Percentiles rank a stretch among this genome's conserved stretches.
Conservation (phyloP, 2,113 vertebrate genomes). For the Sylvicapra grimmia region DNA sequence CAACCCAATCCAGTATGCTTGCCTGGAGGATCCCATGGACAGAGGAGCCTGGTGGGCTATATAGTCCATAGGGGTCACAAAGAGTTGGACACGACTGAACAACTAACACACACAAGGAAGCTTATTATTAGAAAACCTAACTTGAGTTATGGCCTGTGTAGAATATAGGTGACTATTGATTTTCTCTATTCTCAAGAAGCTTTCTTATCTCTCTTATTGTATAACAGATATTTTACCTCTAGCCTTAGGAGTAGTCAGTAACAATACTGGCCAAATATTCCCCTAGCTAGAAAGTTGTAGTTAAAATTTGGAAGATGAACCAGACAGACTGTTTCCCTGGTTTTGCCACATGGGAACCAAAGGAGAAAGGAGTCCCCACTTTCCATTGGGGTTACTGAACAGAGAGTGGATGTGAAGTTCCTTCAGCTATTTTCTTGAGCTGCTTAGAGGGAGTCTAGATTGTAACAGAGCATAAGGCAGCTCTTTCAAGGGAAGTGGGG, state of each 20-base stretch:
- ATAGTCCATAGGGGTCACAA: neutral
- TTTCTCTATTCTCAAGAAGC: neutral
- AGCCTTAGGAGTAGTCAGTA: neutral
- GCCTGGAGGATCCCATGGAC: neutral
- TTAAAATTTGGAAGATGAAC: neutral
- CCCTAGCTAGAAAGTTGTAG: neutral
- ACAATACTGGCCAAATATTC: neutral
- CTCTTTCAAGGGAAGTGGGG: neutral
- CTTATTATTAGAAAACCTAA: neutral
- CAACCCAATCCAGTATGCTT: neutral
- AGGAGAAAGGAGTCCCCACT: neutral
- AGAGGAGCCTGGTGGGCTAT: neutral
- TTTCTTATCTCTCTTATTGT: neutral
- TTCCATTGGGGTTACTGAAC: neutral
- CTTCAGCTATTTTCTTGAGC: neutral
- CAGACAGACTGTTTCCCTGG: neutral
- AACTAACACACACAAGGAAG: neutral
- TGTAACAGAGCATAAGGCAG: neutral
- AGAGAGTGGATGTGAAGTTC: neutral
- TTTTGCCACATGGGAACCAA: neutral
- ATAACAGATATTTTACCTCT: neutral
- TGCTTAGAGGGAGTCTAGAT: neutral
- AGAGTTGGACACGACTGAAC: neutral
- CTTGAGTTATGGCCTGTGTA: neutral
- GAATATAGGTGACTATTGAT: neutral